A percentile compares a stretch with the other conserved stretches of the same genome.
These are phyloP conservation scores for Antheraea assamensis DNA, from an alignment of 2,888 invertebrate genomes.

Conservation along the genomic window DNA sequence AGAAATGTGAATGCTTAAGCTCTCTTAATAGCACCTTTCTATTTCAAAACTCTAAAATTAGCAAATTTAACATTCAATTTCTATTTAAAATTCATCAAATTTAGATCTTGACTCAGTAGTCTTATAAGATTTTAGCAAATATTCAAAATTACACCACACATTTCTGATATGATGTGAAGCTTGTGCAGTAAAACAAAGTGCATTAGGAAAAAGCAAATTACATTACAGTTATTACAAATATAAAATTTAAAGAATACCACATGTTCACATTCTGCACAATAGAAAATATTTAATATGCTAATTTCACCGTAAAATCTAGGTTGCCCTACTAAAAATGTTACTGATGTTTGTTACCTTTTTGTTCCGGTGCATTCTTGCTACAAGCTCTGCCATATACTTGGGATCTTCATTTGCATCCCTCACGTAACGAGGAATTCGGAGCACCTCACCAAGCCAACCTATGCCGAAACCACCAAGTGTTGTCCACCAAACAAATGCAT, in stretches of 20 bases:
- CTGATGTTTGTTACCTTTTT: slow-evolving; percentile 80
- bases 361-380: slow-evolving; percentile 82
- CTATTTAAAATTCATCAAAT: not conserved
- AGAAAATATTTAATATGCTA: not conserved
- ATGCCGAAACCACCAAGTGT: slow-evolving; percentile 93
- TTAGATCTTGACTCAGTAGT: not conserved
- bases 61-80: not conserved
- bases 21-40: not conserved
- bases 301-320: not conserved
- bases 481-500: slow-evolving; percentile 95
- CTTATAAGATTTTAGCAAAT: not conserved
- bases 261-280: not conserved
- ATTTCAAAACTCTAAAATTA: not conserved
- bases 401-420: slow-evolving; percentile 90
- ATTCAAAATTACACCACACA: not conserved
- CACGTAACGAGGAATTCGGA: slow-evolving; percentile 92
- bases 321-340: not conserved
- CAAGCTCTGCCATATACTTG: slow-evolving; percentile 84
- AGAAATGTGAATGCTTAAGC: not conserved
- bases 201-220: not conserved
- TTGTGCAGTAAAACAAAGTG: not conserved
- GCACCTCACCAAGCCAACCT: slow-evolving; percentile 94
- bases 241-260: not conserved
- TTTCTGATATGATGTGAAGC: not conserved
- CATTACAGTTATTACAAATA: not conserved